A percentile compares a stretch with the other conserved stretches of the same genome.
Conservation (phyloP, 2,888 invertebrate species). For the Heteromyza rotundicornis region DNA sequence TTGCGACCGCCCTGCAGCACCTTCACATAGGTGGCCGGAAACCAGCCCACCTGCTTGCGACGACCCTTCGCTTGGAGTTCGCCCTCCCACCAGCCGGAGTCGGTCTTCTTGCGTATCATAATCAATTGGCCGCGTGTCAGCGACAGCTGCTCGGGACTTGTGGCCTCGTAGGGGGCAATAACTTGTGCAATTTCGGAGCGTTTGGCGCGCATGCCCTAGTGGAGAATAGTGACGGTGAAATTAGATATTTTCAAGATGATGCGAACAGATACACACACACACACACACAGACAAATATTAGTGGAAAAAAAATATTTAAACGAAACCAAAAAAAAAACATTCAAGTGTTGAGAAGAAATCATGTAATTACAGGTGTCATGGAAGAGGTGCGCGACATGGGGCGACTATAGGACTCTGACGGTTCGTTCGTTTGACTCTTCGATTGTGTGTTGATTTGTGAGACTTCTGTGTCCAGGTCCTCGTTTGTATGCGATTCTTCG, state of each 20-base stretch:
- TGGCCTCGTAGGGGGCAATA: slow-evolving; percentile 90
- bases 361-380: slow-evolving; percentile 62
- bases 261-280: no score
- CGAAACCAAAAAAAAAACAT: slow-evolving; percentile 15
- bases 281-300: no score
- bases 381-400: slow-evolving; percentile 64
- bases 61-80: slow-evolving; percentile 92
- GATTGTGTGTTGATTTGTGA: slow-evolving; percentile 63
- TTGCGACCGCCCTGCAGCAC: slow-evolving; percentile 73
- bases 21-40: slow-evolving; percentile 98
- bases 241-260: not conserved
- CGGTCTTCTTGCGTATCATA: slow-evolving; percentile 95
- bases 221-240: not conserved
- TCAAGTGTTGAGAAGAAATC: not conserved
- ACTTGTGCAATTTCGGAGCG: slow-evolving; percentile 94
- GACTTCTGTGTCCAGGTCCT: slow-evolving; percentile 63
- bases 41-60: slow-evolving; percentile 96
- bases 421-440: slow-evolving; percentile 56
- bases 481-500: slow-evolving; percentile 44
- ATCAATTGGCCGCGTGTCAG: slow-evolving; percentile 90
- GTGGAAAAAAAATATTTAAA: slow-evolving; percentile 9
- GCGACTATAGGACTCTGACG: slow-evolving; percentile 61
- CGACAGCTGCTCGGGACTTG: slow-evolving; percentile 89
- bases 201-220: slow-evolving; percentile 69
- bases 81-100: slow-evolving; percentile 99